These are phyloP conservation scores for Bujurquina vittata DNA, from an alignment of 2,113 vertebrate genomes.

Conservation along the genomic window DNA sequence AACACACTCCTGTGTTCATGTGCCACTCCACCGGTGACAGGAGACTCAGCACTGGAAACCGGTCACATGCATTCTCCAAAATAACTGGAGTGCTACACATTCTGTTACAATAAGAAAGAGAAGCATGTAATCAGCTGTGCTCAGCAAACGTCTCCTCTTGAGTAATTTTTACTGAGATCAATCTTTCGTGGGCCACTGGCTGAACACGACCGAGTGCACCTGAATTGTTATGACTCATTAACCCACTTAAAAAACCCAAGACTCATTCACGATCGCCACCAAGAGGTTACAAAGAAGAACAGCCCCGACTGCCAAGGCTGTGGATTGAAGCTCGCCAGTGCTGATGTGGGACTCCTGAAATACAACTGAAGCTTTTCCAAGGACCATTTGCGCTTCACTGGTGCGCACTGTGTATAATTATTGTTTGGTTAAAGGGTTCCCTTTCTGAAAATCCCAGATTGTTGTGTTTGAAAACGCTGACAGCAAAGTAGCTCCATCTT, in stretches of 20 bases:
- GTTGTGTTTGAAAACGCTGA: not conserved
- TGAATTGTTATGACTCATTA: slow-evolving; percentile 24
- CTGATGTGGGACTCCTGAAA: not conserved
- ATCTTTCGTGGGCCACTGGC: not conserved
- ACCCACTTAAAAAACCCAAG: not conserved
- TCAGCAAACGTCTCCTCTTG: not conserved
- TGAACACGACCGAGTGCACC: slow-evolving; percentile 14
- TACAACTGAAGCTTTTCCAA: not conserved
- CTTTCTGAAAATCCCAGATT: not conserved
- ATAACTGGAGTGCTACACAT: not conserved
- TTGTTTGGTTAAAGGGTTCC: not conserved
- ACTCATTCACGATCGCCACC: slow-evolving; percentile 14
- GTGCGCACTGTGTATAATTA: not conserved
- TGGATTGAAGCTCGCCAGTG: not conserved
- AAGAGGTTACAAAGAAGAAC: not conserved
- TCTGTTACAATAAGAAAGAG: not conserved
- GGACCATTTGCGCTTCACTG: not conserved
- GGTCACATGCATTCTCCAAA: not conserved
- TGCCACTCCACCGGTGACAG: not conserved
- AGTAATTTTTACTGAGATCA: not conserved
- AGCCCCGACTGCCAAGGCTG: not conserved
- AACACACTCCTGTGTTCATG: not conserved
- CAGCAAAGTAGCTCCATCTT: slow-evolving; percentile 45
- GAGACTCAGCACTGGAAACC: fast-evolving
- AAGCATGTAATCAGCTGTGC: not conserved